Evolutionary conservation across 2,888 invertebrate genomes (phyloP).

Genomic region (Prosapia bicincta): DNA sequence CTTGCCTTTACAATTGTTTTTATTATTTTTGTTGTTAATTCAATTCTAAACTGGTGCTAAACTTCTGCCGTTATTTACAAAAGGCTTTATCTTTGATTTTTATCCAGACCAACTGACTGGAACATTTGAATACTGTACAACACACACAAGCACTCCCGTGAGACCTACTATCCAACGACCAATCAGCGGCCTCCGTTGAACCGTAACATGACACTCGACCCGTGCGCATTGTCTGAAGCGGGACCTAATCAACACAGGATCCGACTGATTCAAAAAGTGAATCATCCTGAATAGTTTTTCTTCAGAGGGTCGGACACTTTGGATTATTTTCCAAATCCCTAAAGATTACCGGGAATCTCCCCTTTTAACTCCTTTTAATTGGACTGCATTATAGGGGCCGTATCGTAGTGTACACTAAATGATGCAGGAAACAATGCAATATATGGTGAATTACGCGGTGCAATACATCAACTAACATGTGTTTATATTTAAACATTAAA

Average conservation of each 20-base stretch:
- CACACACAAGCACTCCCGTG: not conserved
- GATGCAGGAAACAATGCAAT: not conserved
- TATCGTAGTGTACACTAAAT: not conserved
- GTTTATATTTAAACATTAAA: constrained; percentile 2
- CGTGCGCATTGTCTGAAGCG: not conserved
- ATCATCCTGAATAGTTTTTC: not conserved
- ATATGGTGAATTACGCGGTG: not conserved
- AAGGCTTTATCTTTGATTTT: too few species aligned
- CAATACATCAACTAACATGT: not conserved
- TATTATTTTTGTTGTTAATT: too few species aligned
- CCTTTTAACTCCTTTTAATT: not conserved
- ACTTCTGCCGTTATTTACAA: too few species aligned
- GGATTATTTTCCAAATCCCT: not conserved
- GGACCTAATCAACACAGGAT: not conserved
- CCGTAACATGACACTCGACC: not conserved
- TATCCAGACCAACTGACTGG: not conserved
- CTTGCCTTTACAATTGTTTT: too few species aligned
- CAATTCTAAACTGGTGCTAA: too few species aligned
- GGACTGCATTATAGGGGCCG: not conserved
- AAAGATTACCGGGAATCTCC: not conserved
- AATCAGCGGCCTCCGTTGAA: not conserved
- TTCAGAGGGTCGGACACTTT: not conserved
- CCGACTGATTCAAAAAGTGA: not conserved
- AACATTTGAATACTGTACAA: not conserved
- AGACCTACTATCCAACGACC: not conserved